Evolutionary conservation across 2,797 vertebrate genomes (phyloP), one percentile per base, ranked within the genome.

Genomic region (Anguilla obscura): DNA sequence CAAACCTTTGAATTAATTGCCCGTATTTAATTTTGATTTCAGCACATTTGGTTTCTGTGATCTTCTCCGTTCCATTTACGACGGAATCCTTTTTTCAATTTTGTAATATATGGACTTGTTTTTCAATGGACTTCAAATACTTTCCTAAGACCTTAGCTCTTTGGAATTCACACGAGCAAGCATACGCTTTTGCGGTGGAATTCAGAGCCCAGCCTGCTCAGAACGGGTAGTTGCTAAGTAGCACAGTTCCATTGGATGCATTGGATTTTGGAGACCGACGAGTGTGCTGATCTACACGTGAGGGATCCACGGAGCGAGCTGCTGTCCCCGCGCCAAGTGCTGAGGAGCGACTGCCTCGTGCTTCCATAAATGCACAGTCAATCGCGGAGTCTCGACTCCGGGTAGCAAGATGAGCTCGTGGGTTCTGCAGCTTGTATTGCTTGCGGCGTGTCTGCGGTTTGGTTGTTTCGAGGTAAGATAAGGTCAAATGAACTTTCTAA

Each of bases 331-430:
- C 91, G 89, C 91, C 92, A 93, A 91, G 91, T 92, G 94, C 94
- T 93, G 95, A 94, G 94, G 89, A 91, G 89, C 90, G 91, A 92
- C 89, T 90, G 93, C 88, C 94, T 90, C 92, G 94, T 90, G 93
- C 93, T 80, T 93, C 95, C 95, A 94, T 96, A 94, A 95, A 96
- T 96, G 96, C 95, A 91, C 94, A 93, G 94, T 93, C 94, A 93
- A 93, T 92, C 92, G 93, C 86, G 90, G 92, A 92, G 94, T 93
- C 93, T 94, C 94, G 93, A 94, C 93, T 94, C 95, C 93, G 95
- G 93, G 93, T 95, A 93, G 95, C 95, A 95, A 94, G 91, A 97
- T 96, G 96, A 95, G 94, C 94, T 93, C 94, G 93, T 95, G 94
- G 95, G 91, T 95, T 45, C 95, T 96, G 93, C 95, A 95, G 94